Evolutionary conservation across 2,888 invertebrate species (phyloP).

Genomic region (Drosophila borborema): DNA sequence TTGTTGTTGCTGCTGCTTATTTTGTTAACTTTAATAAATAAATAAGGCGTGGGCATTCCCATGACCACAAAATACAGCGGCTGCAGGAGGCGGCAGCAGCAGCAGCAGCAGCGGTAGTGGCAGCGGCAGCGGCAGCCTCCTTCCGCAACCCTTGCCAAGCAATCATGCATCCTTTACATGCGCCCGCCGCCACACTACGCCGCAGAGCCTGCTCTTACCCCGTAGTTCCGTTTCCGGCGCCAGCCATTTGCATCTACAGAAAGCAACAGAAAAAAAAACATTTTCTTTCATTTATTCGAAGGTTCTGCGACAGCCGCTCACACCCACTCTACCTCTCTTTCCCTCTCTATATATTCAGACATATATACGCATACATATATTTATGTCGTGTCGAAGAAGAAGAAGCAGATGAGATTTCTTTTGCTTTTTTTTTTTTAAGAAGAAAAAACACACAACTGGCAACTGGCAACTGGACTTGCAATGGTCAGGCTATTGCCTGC

Average conservation of each 20-base stretch:
- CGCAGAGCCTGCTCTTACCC: conserved; percentile 19
- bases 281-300: conserved; percentile 77
- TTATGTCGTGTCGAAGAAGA: conserved; percentile 69
- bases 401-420: conserved; percentile 56
- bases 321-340: neutral
- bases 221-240: conserved; percentile 77
- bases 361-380: conserved; percentile 23
- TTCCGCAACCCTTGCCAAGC: conserved; percentile 53
- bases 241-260: conserved; percentile 76
- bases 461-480: conserved; percentile 57
- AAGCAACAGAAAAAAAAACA: conserved; percentile 1
- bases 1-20: conserved; percentile 27
- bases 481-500: conserved; percentile 6
- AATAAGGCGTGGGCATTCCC: conserved; percentile 55
- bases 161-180: conserved; percentile 75
- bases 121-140: conserved; percentile 22
- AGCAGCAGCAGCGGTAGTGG: conserved; percentile 13
- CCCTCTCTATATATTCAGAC: neutral
- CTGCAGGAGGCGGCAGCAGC: neutral
- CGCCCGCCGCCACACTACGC: conserved; percentile 23
- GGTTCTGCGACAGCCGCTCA: conserved; percentile 27
- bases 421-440: conserved; percentile 16
- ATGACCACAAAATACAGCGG: conserved; percentile 51
- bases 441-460: conserved; percentile 12
- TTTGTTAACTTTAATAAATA: conserved; percentile 74